These are phyloP conservation scores for Burhinus oedicnemus DNA, from an alignment of 2,113 vertebrate genomes.

Conservation along the genomic window DNA sequence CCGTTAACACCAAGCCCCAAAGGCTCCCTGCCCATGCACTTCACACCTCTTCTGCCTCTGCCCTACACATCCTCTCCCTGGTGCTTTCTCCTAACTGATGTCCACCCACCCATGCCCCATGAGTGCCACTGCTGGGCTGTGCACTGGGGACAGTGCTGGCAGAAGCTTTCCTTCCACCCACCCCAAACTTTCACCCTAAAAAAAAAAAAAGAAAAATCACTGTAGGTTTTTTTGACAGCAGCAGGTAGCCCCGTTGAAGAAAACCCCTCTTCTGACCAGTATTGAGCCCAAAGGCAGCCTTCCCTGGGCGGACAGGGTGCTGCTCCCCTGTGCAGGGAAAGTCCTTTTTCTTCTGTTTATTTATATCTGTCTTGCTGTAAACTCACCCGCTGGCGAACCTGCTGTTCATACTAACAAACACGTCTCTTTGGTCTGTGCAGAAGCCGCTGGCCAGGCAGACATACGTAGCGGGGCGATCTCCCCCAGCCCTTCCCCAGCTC, in stretches of 20 bases:
- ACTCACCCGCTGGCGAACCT: not conserved
- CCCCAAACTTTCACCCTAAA: not conserved
- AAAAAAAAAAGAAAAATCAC: no score
- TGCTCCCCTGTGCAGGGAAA: not conserved
- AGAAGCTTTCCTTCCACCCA: no score
- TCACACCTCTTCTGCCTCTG: not conserved
- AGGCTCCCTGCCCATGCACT: not conserved
- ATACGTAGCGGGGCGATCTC: not conserved
- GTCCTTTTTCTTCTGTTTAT: constrained; percentile 38
- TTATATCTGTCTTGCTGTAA: not conserved
- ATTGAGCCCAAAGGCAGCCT: not conserved
- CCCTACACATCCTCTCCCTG: not conserved
- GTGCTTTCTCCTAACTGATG: not conserved
- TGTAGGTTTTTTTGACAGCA: not conserved
- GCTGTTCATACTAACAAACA: constrained; percentile 15
- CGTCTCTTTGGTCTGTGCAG: not conserved
- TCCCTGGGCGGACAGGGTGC: accelerated
- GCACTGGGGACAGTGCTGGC: not conserved
- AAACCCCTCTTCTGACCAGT: accelerated
- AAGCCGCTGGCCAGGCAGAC: not conserved
- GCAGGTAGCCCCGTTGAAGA: not conserved
- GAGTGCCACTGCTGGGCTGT: not conserved
- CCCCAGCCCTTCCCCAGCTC: not conserved
- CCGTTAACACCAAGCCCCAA: no score
- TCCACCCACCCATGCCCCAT: accelerated